Conservation (phyloP, 2,888 invertebrate species). For the Rhagium mordax region DNA sequence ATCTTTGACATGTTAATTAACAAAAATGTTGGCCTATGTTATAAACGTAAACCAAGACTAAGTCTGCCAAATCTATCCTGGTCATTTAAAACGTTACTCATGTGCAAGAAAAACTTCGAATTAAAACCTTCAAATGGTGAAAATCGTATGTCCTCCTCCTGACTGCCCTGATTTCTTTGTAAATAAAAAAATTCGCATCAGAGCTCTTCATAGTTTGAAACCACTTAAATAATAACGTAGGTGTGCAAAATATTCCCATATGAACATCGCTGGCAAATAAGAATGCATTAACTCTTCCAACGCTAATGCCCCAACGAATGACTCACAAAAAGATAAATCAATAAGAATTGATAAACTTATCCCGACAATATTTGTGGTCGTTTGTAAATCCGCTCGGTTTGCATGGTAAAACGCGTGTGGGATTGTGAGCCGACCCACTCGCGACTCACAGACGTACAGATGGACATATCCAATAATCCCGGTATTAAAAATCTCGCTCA, state of each 20-base stretch:
- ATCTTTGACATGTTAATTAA: no score
- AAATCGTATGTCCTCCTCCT: no score
- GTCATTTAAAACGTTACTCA: no score
- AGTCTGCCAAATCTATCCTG: no score
- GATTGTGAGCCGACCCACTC: constrained; percentile 15
- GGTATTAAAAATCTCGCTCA: constrained; percentile 12
- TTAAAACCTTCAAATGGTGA: no score
- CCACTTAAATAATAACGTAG: no score
- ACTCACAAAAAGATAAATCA: background rate
- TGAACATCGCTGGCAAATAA: background rate
- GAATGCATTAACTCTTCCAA: background rate
- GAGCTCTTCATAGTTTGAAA: no score
- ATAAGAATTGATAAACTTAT: background rate
- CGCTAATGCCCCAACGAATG: background rate
- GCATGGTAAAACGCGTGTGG: constrained; percentile 1
- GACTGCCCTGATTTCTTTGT: no score
- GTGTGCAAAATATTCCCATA: background rate
- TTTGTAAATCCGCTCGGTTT: background rate
- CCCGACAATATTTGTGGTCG: background rate
- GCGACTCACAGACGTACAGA: constrained; percentile 14
- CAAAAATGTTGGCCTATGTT: no score
- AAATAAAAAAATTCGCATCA: no score
- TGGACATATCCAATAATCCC: constrained; percentile 21
- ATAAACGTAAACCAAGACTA: no score
- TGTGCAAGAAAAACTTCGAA: no score